Evolutionary conservation across 1,140 invertebrate species (phyloP), one percentile per base, ranked within the genome.

Genomic region (Atta colombica): DNA sequence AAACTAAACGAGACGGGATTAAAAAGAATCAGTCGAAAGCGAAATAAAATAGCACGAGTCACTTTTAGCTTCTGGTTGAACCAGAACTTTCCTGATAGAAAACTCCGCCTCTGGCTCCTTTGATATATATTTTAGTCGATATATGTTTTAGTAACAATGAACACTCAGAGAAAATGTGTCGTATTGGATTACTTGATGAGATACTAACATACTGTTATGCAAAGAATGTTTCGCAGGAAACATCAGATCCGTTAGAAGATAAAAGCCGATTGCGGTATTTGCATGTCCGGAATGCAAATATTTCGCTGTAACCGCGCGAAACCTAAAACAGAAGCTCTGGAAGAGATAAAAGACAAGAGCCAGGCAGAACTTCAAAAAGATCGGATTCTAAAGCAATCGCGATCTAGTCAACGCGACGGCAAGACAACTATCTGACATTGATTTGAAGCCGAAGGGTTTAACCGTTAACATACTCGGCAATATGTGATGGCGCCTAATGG

Each of bases 401-500:
- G 58, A 69, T 21, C 65, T 25, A 25, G 49, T 45, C 49, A 14
- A 31, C 16, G 45, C 45, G 14, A 31, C 16, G 51, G 21, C 49
- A 21, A 61, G 69, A 75, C 53, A 8, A 74, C 85, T 66, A 89
- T 74, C 84, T 21, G 66, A 75, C 90, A 89, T 91, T 91, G 90
- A 91, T 91, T 89, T 69, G 39, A 63, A 86, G 49, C 66, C 87
- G 87, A 91, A 89, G 82, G 88, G 86, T 91, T 90, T 88, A 91
- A 90, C 86, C 71, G 85, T 71, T 74, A 88, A 82, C 78, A 87
- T 0, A 25, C 78, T 25, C 82, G 81, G 69, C 86, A 74, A 65
- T 45, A 12, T 12, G 39, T 80, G 88, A 71, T 91, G 90, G 91
- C 91, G 91, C 81, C 90, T 91, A 91, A 91, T 91, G 91, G 91